Conservation (phyloP, 2,888 invertebrate species). For the Oscheius sp. region DNA sequence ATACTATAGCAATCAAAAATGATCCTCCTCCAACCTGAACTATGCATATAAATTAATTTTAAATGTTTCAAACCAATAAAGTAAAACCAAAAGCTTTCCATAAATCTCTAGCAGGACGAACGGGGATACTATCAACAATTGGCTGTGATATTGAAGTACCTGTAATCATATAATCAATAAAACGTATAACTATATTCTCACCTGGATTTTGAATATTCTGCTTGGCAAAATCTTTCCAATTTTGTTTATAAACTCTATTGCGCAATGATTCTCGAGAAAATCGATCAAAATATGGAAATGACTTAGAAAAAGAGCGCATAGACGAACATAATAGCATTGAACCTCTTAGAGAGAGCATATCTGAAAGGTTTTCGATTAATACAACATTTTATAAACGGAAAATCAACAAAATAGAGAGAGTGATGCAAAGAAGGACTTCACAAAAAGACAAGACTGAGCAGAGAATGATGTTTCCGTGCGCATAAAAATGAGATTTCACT, state of each 20-base stretch:
- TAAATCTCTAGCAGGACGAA: slow-evolving; percentile 55
- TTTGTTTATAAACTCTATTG: slow-evolving; percentile 47
- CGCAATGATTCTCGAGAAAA: slow-evolving; percentile 51
- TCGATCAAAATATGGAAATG: slow-evolving; percentile 30
- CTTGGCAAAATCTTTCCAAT: slow-evolving; percentile 46
- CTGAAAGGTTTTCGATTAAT: neutral
- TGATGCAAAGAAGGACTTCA: no score
- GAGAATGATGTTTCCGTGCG: no score
- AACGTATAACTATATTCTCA: slow-evolving; percentile 31
- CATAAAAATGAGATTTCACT: no score
- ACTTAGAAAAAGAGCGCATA: slow-evolving; percentile 43
- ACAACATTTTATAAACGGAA: no score
- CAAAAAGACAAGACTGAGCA: no score
- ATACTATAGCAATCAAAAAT: slow-evolving; percentile 30
- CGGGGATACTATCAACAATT: slow-evolving; percentile 51
- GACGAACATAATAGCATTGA: neutral
- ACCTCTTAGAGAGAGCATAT: slow-evolving; percentile 4
- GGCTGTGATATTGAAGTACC: slow-evolving; percentile 8
- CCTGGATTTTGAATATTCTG: slow-evolving; percentile 33
- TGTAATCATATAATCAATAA: slow-evolving; percentile 3
- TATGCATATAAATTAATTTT: neutral
- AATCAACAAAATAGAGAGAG: no score
- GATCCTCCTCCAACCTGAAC: slow-evolving; percentile 18
- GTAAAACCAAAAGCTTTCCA: slow-evolving; percentile 59
- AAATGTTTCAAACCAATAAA: slow-evolving; percentile 45